phyloP scores from a whole-genome alignment of 2,888 invertebrate species.

The Chironomus tentans region DNA sequence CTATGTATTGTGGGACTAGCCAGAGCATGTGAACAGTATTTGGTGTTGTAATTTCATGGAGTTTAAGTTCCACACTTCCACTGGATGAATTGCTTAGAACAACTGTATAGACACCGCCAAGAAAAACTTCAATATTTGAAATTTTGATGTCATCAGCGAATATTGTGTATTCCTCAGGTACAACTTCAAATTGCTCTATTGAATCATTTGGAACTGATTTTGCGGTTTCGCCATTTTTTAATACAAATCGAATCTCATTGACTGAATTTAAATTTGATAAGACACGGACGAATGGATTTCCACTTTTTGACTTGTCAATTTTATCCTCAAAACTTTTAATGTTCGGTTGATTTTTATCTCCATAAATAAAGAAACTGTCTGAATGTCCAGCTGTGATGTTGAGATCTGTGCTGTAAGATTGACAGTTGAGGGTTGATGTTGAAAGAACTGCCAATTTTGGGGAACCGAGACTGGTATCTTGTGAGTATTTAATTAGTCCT shows the following conservation, averaged over 20 bases:
- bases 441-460: neutral
- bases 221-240: neutral
- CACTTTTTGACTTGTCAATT: constrained; percentile 37
- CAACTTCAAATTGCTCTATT: constrained; percentile 27
- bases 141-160: constrained; percentile 37
- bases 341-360: neutral
- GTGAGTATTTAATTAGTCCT: constrained; percentile 31
- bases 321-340: constrained; percentile 31
- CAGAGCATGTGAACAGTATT: constrained; percentile 68
- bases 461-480: neutral
- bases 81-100: constrained; percentile 37
- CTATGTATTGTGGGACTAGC: constrained; percentile 82
- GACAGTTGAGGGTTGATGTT: constrained; percentile 25
- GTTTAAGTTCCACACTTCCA: constrained; percentile 34
- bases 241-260: constrained; percentile 1
- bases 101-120: constrained; percentile 60
- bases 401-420: constrained; percentile 30
- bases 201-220: constrained; percentile 6
- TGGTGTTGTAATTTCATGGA: constrained; percentile 50
- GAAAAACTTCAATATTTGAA: constrained; percentile 40
- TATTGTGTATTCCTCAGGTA: constrained; percentile 41
- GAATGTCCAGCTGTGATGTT: neutral
- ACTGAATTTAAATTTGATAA: constrained; percentile 19
- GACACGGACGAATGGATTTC: constrained; percentile 32
- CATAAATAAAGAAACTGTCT: constrained; percentile 6